Evolutionary conservation across 1,140 invertebrate genomes (phyloP).

Genomic region (Calephelis nemesis): DNA sequence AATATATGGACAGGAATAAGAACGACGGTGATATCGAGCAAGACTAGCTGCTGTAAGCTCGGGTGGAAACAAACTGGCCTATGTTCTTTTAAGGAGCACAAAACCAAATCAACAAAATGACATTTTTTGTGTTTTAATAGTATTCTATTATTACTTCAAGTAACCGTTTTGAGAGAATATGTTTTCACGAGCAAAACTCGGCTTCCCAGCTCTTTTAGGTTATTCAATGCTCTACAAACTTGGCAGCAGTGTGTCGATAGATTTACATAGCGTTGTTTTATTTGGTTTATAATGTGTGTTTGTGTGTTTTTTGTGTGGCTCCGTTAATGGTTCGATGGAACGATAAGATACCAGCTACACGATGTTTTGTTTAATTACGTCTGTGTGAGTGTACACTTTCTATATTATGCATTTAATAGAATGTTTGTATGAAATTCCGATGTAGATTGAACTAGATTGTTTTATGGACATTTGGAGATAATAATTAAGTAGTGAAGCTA

Average conservation of each 20-base stretch:
- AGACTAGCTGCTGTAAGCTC: no score
- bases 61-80: no score
- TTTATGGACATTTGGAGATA: no score
- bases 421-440: conserved; percentile 17
- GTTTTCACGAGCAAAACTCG: no score
- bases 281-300: conserved; percentile 54
- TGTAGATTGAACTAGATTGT: not conserved
- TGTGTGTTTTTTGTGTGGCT: conserved; percentile 61
- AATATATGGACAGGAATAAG: no score
- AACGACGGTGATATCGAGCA: no score
- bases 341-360: conserved; percentile 68
- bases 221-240: not conserved
- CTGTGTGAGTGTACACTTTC: conserved; percentile 41
- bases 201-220: not conserved
- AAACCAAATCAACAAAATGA: no score
- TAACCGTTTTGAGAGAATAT: no score
- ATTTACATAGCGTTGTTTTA: conserved; percentile 51
- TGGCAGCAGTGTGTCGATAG: conserved; percentile 40
- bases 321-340: conserved; percentile 68
- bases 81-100: no score
- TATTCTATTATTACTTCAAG: no score
- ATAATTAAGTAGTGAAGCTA: no score
- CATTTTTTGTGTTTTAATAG: no score
- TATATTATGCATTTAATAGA: conserved; percentile 29
- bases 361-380: conserved; percentile 72